phyloP scores from a whole-genome alignment of 35 echinoderm and acorn worm genomes.

The Holothuria glaberrima region DNA sequence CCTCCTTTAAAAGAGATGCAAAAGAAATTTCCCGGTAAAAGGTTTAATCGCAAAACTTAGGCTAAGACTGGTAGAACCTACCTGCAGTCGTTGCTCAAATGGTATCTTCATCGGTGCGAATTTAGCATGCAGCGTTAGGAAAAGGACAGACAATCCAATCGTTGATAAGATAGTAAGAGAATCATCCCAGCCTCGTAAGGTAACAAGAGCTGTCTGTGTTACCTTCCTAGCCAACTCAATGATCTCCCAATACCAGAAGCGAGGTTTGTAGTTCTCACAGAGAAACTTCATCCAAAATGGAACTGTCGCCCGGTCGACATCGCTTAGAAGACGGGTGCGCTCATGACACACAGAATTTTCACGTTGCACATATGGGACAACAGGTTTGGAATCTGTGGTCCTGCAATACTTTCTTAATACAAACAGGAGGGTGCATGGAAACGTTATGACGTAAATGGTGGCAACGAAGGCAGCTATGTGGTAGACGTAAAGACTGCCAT shows the following conservation, averaged over 20 bases:
- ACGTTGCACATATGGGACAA: background rate
- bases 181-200: constrained; percentile 44
- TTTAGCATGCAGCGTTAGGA: constrained; percentile 46
- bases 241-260: constrained; percentile 67
- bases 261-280: constrained; percentile 60
- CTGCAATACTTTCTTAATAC: background rate
- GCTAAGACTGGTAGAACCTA: too few species aligned
- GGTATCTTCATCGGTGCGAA: constrained; percentile 55
- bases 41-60: too few species aligned
- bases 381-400: background rate
- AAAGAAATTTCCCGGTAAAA: too few species aligned
- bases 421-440: background rate
- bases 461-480: constrained; percentile 22
- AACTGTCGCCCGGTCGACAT: background rate
- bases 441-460: constrained; percentile 18
- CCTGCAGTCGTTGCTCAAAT: constrained; percentile 57
- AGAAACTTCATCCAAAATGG: constrained; percentile 53
- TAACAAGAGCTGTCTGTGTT: constrained; percentile 48
- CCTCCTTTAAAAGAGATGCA: too few species aligned
- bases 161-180: constrained; percentile 31
- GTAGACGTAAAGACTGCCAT: background rate
- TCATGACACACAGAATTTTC: background rate
- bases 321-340: background rate
- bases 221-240: constrained; percentile 63
- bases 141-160: constrained; percentile 45